Conservation (phyloP, 53 echinoderm and acorn worm species). For the Hippasteria phrygiana region DNA sequence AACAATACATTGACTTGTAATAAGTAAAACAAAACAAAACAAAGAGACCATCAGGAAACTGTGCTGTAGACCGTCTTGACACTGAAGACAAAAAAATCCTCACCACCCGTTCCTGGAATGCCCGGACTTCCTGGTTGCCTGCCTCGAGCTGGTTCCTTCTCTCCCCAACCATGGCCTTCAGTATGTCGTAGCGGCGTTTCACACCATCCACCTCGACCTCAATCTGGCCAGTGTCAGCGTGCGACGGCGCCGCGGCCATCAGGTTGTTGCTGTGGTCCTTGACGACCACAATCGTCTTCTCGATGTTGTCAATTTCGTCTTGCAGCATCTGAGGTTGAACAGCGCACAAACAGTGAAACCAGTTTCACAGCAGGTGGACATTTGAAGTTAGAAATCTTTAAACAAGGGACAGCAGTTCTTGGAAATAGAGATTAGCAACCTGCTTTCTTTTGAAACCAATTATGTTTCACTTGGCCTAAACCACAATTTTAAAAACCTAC, state of each 20-base stretch:
- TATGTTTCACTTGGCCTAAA: too few species aligned
- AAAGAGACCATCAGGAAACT: too few species aligned
- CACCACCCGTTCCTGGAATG: slow-evolving; percentile 84
- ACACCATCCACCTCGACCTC: slow-evolving; percentile 93
- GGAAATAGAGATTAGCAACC: too few species aligned
- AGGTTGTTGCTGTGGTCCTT: slow-evolving; percentile 91
- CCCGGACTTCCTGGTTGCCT: slow-evolving; percentile 87
- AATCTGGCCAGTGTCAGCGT: slow-evolving; percentile 90
- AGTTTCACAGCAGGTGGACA: too few species aligned
- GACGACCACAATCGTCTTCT: slow-evolving; percentile 79
- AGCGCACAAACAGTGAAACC: neutral
- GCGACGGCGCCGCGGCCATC: slow-evolving; percentile 94
- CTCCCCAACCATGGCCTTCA: slow-evolving; percentile 87
- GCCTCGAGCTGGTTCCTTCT: slow-evolving; percentile 82
- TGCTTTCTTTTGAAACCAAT: too few species aligned
- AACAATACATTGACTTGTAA: too few species aligned
- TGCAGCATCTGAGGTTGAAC: slow-evolving; percentile 72
- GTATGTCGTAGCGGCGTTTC: slow-evolving; percentile 82
- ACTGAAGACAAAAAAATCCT: too few species aligned
- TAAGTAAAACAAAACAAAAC: too few species aligned
- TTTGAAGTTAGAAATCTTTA: too few species aligned
- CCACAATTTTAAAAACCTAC: too few species aligned
- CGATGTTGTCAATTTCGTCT: slow-evolving; percentile 84
- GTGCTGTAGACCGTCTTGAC: too few species aligned
- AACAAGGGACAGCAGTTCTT: too few species aligned